Percentiles rank a stretch among this genome's conserved stretches.
These are phyloP conservation scores for Sebastes cheni DNA, from an alignment of 2,797 vertebrate genomes.

Conservation along the genomic window DNA sequence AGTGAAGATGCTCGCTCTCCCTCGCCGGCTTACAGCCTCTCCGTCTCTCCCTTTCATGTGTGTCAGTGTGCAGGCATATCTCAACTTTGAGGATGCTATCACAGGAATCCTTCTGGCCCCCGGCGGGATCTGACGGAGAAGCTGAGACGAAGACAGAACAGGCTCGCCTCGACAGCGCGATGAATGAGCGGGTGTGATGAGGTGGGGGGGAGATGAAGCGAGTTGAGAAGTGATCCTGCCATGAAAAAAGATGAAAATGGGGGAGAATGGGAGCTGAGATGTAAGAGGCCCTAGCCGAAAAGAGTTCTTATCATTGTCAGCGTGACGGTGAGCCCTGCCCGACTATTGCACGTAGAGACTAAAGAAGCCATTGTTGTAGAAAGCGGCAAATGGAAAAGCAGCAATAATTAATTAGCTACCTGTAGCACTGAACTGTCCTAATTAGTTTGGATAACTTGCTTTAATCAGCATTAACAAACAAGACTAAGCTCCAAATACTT, in stretches of 20 bases:
- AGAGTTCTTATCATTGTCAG: slow-evolving; percentile 37
- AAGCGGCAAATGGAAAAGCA: slow-evolving; percentile 1
- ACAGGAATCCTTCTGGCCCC: slow-evolving; percentile 51
- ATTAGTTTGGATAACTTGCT: not conserved
- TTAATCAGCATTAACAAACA: slow-evolving; percentile 11
- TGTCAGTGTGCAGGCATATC: slow-evolving; percentile 35
- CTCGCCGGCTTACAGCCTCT: slow-evolving; percentile 2
- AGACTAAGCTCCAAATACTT: not conserved
- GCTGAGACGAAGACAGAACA: slow-evolving; percentile 47
- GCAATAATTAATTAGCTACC: not conserved
- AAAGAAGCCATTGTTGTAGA: not conserved
- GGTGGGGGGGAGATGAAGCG: slow-evolving; percentile 52
- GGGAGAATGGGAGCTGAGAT: slow-evolving; percentile 31
- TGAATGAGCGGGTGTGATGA: slow-evolving; percentile 45
- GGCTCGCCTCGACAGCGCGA: slow-evolving; percentile 19
- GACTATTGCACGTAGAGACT: not conserved
- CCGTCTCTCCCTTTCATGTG: slow-evolving; percentile 26
- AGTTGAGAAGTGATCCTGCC: slow-evolving; percentile 43
- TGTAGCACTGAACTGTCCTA: not conserved
- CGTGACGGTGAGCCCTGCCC: not conserved
- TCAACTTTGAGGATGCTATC: slow-evolving; percentile 52
- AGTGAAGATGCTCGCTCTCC: not conserved
- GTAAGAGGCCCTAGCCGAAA: not conserved
- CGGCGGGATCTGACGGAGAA: slow-evolving; percentile 43
- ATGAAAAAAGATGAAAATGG: slow-evolving; percentile 46